phyloP scores from a whole-genome alignment of 1,140 invertebrate species.

The Pachypsylla venusta region DNA sequence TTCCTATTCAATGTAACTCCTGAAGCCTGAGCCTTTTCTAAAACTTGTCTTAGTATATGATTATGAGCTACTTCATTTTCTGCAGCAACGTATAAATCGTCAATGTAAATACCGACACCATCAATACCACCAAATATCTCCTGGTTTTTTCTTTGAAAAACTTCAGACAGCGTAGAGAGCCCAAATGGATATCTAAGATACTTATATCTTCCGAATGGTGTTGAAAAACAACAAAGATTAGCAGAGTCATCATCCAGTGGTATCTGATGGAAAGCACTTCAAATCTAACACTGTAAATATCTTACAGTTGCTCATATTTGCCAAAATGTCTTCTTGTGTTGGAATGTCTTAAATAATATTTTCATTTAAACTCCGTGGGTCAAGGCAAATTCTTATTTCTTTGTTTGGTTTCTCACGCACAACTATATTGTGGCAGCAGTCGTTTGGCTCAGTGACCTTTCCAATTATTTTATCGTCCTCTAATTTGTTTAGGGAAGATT shows the following conservation, averaged over 20 bases:
- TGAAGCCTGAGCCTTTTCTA: slow-evolving; percentile 14
- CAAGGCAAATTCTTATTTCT: no score
- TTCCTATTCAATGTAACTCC: slow-evolving; percentile 14
- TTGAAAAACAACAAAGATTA: slow-evolving; percentile 18
- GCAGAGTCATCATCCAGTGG: slow-evolving; percentile 14
- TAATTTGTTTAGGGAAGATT: no score
- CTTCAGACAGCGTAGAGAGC: not conserved
- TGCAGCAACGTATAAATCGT: slow-evolving; percentile 29
- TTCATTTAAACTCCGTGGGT: no score
- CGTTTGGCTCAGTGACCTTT: no score
- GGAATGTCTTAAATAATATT: no score
- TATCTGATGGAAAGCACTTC: slow-evolving; percentile 20
- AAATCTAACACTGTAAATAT: slow-evolving; percentile 19
- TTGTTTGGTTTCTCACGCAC: no score
- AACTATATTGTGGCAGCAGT: no score
- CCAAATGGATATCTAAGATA: slow-evolving; percentile 22
- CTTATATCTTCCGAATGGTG: slow-evolving; percentile 25
- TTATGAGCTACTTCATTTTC: slow-evolving; percentile 17
- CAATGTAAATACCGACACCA: slow-evolving; percentile 26
- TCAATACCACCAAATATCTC: slow-evolving; percentile 27
- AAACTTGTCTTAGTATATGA: slow-evolving; percentile 21
- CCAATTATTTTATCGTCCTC: no score
- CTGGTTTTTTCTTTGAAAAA: not conserved
- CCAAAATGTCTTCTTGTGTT: no score
- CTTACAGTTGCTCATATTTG: no score